Percentiles rank a stretch among this genome's conserved stretches.
phyloP scores from a whole-genome alignment of 2,113 vertebrate genomes.

The Corythaeola cristata region DNA sequence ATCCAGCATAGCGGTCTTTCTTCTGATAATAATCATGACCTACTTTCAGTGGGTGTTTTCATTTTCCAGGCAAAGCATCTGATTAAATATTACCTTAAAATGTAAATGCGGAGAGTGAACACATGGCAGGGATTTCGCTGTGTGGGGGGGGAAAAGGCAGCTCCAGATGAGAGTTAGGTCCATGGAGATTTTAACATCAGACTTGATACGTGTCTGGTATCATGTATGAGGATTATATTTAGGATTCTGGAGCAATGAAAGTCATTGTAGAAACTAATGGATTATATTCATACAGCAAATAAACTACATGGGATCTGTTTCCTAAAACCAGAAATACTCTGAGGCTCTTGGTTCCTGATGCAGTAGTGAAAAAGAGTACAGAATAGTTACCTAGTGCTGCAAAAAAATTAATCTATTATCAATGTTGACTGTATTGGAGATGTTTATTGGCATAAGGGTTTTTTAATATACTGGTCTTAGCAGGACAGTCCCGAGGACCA shows the following conservation, averaged over 20 bases:
- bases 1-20: neutral
- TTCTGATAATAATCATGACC: neutral
- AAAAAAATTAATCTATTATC: neutral
- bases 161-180: neutral
- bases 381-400: neutral
- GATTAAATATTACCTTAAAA: constrained; percentile 29
- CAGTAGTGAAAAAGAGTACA: neutral
- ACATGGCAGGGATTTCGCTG: neutral
- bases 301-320: neutral
- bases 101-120: neutral
- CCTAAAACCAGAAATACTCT: neutral
- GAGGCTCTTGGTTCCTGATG: neutral
- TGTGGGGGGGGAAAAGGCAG: neutral
- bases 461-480: neutral
- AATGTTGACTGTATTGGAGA: neutral
- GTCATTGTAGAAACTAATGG: neutral
- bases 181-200: neutral
- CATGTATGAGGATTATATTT: neutral
- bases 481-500: neutral
- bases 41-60: constrained; percentile 1
- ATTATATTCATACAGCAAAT: neutral
- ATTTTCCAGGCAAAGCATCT: neutral
- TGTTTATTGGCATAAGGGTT: neutral
- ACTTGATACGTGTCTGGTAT: neutral
- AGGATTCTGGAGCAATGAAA: neutral